These are phyloP conservation scores for Serinus canaria DNA, from an alignment of 2,113 vertebrate species.

Conservation along the genomic window DNA sequence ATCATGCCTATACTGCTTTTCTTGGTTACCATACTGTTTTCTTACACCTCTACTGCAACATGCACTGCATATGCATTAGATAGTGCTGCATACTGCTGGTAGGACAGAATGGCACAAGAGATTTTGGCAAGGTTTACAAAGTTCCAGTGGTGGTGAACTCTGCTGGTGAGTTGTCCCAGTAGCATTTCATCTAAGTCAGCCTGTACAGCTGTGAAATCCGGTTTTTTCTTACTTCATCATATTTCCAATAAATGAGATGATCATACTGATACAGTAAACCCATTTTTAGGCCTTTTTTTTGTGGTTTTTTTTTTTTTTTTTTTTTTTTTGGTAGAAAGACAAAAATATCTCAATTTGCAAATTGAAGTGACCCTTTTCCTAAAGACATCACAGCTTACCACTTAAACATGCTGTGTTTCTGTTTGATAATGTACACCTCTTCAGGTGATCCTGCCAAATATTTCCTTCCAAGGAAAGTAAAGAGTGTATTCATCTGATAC, in stretches of 20 bases:
- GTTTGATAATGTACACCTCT: rapidly evolving
- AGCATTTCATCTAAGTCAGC: not conserved
- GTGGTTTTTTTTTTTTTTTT: not conserved
- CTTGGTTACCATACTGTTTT: not conserved
- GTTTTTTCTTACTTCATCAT: not conserved
- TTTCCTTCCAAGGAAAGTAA: not conserved
- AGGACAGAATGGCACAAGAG: not conserved
- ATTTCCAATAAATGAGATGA: not conserved
- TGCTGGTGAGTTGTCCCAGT: not conserved
- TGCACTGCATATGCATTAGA: not conserved
- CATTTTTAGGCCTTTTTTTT: not conserved
- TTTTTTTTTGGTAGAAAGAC: not conserved
- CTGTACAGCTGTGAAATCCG: not conserved
- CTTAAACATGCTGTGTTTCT: not conserved
- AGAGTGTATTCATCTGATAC: not conserved
- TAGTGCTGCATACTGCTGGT: not conserved
- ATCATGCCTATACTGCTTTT: not conserved
- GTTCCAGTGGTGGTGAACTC: not conserved
- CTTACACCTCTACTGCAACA: not conserved
- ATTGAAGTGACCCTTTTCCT: not conserved
- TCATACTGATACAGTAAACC: not conserved
- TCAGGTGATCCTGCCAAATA: not conserved
- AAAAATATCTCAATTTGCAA: not conserved
- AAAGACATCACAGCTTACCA: not conserved
- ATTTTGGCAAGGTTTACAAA: not conserved